Base-by-base conservation (phyloP, 2,113 vertebrate species). In the Sphyrna mokarran region DNA sequence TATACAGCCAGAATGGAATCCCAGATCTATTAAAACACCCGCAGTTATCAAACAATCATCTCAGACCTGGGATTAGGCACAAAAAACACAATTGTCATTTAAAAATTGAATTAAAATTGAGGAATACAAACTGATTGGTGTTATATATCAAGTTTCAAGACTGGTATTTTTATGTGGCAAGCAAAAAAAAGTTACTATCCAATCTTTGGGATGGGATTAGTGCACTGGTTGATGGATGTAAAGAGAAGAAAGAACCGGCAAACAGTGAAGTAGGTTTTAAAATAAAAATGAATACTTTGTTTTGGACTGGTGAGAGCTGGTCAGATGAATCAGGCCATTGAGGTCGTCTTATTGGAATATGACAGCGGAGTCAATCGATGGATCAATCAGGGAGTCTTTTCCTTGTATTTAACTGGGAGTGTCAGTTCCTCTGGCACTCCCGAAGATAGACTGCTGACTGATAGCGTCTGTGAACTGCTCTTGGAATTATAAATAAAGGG, bases 21-120 rank as follows among this genome's bases (percentile, higher is more conserved):
- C n/a, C 43, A 69, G 70, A 43, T 26, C 20, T 70, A 26, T 70
- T 70, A 40, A 94, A 94, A 94, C 13, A 11, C 66, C 33, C 1
- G 29, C 26, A 11, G 40, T 43, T 94, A 70, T 69, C n/a, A 68
- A 10, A 14, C 10, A 58, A 29, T 89, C 48, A 54, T 87, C 83
- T 43, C 6, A 48, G 48, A 70, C 20, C 9, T 70, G 66, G 3
- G 68, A 43, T 70, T 29, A 70, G 63, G 70, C 37, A 69, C 26
- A 40, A 23, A 22, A 68, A 18, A 18, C 1, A 54, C 33, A 33
- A 89, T 33, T 94, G 37, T 2, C 9, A 1, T 26, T 68, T 70
- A 69, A 94, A 29, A 68, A 37, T 26, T 69, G 93, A 94, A 70
- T 94, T 94, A 43, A 22, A 94, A 94, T 69, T 69, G 68, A 70